These are phyloP conservation scores for Nautilus pompilius DNA, from an alignment of 1,140 invertebrate species.

Conservation along the genomic window DNA sequence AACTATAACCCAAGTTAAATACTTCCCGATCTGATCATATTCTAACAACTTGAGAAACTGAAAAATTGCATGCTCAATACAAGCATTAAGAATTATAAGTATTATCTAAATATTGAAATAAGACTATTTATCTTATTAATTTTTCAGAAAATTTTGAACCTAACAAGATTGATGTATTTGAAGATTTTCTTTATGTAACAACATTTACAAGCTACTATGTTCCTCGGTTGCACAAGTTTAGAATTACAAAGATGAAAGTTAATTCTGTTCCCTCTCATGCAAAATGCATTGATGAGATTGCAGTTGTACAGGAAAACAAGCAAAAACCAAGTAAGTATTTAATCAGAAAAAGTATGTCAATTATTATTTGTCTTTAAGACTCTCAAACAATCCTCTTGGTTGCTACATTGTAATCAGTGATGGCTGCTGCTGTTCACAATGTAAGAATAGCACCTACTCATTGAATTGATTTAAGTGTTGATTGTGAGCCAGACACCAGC, in stretches of 20 bases:
- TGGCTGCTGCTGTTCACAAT: no score
- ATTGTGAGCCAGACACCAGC: no score
- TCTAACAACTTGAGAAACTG: neutral
- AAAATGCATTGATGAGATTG: conserved; percentile 24
- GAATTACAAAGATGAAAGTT: conserved; percentile 37
- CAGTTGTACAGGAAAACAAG: conserved; percentile 36
- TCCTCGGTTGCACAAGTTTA: conserved; percentile 71
- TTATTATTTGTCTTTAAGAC: no score
- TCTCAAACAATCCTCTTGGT: no score
- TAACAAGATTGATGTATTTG: conserved; percentile 72
- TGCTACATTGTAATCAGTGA: no score
- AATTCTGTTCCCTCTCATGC: conserved; percentile 6
- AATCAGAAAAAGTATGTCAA: no score
- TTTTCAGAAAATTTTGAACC: conserved; percentile 51
- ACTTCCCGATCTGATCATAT: neutral
- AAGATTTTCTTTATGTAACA: conserved; percentile 68
- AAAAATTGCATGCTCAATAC: no score
- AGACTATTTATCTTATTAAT: conserved; percentile 3
- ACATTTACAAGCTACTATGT: conserved; percentile 65
- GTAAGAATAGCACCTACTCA: no score
- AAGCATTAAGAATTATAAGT: neutral
- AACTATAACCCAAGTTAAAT: neutral
- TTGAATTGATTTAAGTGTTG: no score
- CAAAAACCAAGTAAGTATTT: conserved; percentile 40
- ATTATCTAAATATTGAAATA: neutral